These are phyloP conservation scores for Drosophila ironensis DNA, from an alignment of 1,140 invertebrate species.

Conservation along the genomic window DNA sequence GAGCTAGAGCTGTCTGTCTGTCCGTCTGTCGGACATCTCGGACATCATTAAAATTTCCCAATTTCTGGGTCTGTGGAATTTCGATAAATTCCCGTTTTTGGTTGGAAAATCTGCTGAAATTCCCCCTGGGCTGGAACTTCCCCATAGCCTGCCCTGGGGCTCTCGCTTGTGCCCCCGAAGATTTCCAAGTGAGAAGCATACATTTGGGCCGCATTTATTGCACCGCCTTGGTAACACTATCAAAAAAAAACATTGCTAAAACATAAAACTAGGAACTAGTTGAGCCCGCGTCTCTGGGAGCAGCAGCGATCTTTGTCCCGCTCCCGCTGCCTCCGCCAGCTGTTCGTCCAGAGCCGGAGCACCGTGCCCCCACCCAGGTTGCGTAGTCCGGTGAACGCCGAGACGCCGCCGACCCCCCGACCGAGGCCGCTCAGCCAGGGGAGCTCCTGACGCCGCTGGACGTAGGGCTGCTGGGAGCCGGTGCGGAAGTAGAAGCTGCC, in stretches of 20 bases:
- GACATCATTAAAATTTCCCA: no score
- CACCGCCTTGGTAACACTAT: slow-evolving; percentile 6
- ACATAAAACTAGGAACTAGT: slow-evolving; percentile 9
- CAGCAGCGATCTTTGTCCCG: neutral
- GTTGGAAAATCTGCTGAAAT: no score
- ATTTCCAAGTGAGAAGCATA: no score
- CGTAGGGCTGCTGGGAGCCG: slow-evolving; percentile 57
- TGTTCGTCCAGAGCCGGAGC: slow-evolving; percentile 20
- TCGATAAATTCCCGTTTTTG: no score
- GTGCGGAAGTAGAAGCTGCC: slow-evolving; percentile 73
- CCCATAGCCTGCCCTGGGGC: no score
- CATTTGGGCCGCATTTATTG: no score
- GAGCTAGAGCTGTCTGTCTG: no score
- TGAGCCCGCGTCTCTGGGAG: neutral
- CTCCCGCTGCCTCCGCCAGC: slow-evolving; percentile 6
- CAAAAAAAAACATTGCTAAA: neutral
- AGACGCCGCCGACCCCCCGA: neutral
- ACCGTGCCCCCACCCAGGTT: neutral
- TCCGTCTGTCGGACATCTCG: no score
- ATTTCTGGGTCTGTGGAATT: no score
- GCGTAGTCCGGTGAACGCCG: no score
- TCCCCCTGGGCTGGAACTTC: no score
- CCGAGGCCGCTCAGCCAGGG: slow-evolving; percentile 14
- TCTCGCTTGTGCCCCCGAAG: no score
- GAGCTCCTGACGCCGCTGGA: slow-evolving; percentile 36